Evolutionary conservation across 1,140 invertebrate species (phyloP).

Genomic region (Drosophila mauritiana): DNA sequence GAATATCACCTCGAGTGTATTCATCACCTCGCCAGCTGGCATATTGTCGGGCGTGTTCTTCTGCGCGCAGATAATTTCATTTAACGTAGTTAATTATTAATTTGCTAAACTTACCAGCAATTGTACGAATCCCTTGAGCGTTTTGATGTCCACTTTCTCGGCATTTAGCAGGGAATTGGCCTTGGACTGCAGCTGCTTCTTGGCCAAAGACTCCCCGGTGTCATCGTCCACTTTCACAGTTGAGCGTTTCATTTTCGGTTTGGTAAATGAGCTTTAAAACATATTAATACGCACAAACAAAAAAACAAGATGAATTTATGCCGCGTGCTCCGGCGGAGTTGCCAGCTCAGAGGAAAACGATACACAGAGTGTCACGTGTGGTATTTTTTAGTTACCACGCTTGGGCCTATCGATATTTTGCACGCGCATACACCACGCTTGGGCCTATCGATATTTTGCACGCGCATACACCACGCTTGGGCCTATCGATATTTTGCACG

Average conservation of each 20-base stretch:
- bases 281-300: conserved; percentile 1
- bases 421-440: background rate
- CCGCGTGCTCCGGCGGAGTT: conserved; percentile 14
- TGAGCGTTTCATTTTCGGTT: conserved; percentile 3
- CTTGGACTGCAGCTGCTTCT: conserved; percentile 85
- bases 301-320: conserved; percentile 24
- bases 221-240: background rate
- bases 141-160: conserved; percentile 77
- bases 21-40: conserved; percentile 78
- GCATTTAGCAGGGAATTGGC: conserved; percentile 88
- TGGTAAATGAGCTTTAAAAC: background rate
- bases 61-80: background rate
- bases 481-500: background rate
- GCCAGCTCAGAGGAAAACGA: background rate
- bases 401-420: background rate
- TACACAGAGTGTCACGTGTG: background rate
- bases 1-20: conserved; percentile 89
- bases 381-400: background rate
- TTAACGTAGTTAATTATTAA: conserved; percentile 40
- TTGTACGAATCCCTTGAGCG: conserved; percentile 27
- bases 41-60: conserved; percentile 10
- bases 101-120: conserved; percentile 35
- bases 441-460: background rate
- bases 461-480: background rate
- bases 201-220: conserved; percentile 5